These are phyloP conservation scores for Ictalurus furcatus DNA, from an alignment of 2,113 vertebrate genomes.

Conservation along the genomic window DNA sequence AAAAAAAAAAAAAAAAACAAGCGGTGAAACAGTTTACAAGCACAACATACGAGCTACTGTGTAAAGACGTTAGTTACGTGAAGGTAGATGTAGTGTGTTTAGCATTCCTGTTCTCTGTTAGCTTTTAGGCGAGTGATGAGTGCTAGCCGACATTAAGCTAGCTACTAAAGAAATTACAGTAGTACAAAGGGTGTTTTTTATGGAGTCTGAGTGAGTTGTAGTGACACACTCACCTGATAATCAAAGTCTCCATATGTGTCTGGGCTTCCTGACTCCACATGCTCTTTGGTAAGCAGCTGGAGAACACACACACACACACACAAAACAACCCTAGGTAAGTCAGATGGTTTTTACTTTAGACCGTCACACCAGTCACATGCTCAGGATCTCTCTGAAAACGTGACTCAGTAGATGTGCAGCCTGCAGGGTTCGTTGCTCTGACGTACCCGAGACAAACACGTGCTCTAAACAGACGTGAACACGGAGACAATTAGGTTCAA, in stretches of 20 bases:
- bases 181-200: not conserved
- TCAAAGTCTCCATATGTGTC: conserved; percentile 86
- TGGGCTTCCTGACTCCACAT: conserved; percentile 70
- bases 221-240: conserved; percentile 75
- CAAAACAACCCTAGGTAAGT: not conserved
- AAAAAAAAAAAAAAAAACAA: not conserved
- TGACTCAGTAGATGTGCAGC: conserved; percentile 15
- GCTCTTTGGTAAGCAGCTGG: conserved; percentile 83
- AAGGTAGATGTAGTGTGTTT: not conserved
- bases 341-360: not conserved
- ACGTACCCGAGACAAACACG: not conserved
- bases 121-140: not conserved
- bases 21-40: not conserved
- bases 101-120: not conserved
- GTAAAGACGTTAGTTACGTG: not conserved
- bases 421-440: not conserved
- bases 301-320: conserved; percentile 25
- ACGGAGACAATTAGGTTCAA: no score
- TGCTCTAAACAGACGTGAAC: not conserved
- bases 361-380: conserved; percentile 25
- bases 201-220: not conserved
- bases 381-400: not conserved
- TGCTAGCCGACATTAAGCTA: not conserved
- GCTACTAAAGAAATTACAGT: not conserved
- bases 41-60: not conserved